Evolutionary conservation across 1,140 invertebrate species (phyloP).

Genomic region (Leptinotarsa undecemlineata): DNA sequence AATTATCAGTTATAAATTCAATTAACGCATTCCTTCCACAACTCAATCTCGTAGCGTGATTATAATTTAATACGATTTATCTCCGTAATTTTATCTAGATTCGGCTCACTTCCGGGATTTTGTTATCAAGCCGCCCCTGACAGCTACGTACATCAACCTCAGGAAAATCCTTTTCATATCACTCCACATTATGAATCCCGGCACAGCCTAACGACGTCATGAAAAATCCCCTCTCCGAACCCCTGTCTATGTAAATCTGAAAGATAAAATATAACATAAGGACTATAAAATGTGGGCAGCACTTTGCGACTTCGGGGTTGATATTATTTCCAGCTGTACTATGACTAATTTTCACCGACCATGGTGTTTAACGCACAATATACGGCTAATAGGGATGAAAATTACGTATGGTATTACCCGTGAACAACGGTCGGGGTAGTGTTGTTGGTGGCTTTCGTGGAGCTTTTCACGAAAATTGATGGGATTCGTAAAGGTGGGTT

Average conservation of each 20-base stretch:
- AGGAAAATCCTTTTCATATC: background rate
- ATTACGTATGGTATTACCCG: background rate
- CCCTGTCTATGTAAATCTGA: constrained; percentile 6
- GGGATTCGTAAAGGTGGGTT: too few species aligned
- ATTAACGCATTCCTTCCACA: too few species aligned
- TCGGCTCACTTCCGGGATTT: background rate
- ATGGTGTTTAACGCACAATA: constrained; percentile 17
- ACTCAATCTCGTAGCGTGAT: too few species aligned
- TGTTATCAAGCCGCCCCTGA: background rate
- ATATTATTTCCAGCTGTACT: constrained; percentile 10
- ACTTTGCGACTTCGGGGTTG: background rate
- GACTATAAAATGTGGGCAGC: constrained; percentile 11
- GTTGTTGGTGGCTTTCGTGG: too few species aligned
- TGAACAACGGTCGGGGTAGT: constrained; percentile 4
- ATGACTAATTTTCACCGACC: constrained; percentile 14
- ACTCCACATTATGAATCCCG: background rate
- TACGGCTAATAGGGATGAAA: constrained; percentile 9
- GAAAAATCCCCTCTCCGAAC: background rate
- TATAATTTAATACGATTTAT: background rate
- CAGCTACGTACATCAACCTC: background rate
- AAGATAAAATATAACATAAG: constrained; percentile 4
- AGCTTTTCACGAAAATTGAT: too few species aligned
- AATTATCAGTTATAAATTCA: too few species aligned
- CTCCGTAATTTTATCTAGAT: background rate
- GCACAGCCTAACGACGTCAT: background rate